Percentiles rank a stretch among this genome's conserved stretches.
phyloP scores from a whole-genome alignment of 2,113 vertebrate species.

The Apteryx mantelli region DNA sequence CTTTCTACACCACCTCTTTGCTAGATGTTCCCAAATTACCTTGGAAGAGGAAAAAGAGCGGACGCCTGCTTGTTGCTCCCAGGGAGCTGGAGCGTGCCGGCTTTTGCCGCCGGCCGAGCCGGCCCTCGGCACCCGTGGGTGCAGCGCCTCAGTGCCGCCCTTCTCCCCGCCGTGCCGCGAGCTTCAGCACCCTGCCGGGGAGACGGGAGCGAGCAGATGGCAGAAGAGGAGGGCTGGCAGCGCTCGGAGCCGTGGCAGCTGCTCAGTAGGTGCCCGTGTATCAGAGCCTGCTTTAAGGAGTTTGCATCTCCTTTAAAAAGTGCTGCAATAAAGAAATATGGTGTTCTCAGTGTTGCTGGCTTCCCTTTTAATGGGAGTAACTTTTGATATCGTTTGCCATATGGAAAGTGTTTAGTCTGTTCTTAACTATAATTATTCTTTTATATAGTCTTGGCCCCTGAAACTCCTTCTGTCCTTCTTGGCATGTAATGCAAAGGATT shows the following conservation, averaged over 20 bases:
- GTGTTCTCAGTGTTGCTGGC: background rate
- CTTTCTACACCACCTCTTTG: background rate
- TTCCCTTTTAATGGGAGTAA: background rate
- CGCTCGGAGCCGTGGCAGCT: background rate
- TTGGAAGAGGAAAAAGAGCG: background rate
- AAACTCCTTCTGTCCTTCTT: background rate
- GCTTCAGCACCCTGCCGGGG: no score
- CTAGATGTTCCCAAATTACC: background rate
- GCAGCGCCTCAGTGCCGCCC: no score
- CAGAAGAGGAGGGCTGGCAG: background rate
- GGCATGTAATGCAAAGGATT: background rate
- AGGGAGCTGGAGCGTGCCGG: background rate
- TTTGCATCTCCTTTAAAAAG: background rate
- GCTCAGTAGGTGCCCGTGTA: background rate
- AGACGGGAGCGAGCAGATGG: background rate
- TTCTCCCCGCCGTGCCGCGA: no score
- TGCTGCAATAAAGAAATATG: background rate
- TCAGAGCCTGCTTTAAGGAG: background rate
- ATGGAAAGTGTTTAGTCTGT: background rate
- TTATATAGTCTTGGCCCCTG: background rate
- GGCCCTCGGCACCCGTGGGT: no score
- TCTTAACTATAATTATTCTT: slow-evolving; percentile 1
- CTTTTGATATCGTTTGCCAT: background rate
- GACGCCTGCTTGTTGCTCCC: background rate
- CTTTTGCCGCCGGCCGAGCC: background rate